A percentile compares a stretch with the other conserved stretches of the same genome.
phyloP scores from a whole-genome alignment of 2,113 vertebrate genomes.

The Vimba vimba region DNA sequence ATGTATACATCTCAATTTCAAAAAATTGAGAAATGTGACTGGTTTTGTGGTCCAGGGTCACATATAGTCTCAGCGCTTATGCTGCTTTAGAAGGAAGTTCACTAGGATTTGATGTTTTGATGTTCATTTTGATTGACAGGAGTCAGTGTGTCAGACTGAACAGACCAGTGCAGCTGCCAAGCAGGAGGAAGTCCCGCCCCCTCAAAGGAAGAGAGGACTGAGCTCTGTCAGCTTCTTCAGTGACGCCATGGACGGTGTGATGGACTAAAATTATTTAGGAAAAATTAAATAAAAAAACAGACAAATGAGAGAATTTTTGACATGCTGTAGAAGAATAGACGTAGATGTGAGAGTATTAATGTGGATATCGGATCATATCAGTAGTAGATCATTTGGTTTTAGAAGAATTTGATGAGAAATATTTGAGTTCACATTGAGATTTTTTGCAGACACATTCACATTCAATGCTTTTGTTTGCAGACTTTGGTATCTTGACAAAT shows the following conservation, averaged over 20 bases:
- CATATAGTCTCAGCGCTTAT: too few species aligned
- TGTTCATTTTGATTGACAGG: conserved; percentile 53
- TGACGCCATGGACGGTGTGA: conserved; percentile 91
- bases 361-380: not conserved
- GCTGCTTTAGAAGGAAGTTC: not conserved
- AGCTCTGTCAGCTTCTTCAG: conserved; percentile 94
- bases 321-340: not conserved
- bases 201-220: conserved; percentile 84
- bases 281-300: not conserved
- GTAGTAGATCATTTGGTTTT: not conserved
- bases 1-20: too few species aligned
- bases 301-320: not conserved
- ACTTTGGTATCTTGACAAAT: not conserved
- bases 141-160: conserved; percentile 56
- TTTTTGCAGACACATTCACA: too few species aligned
- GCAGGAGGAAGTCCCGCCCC: conserved; percentile 72
- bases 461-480: not conserved
- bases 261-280: not conserved
- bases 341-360: not conserved
- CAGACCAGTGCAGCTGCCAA: conserved; percentile 63
- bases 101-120: not conserved
- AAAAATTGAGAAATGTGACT: too few species aligned
- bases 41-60: too few species aligned
- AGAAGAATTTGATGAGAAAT: not conserved
- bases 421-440: not conserved